Evolutionary conservation across 2,888 invertebrate genomes (phyloP).

Genomic region (Dryobota labecula): DNA sequence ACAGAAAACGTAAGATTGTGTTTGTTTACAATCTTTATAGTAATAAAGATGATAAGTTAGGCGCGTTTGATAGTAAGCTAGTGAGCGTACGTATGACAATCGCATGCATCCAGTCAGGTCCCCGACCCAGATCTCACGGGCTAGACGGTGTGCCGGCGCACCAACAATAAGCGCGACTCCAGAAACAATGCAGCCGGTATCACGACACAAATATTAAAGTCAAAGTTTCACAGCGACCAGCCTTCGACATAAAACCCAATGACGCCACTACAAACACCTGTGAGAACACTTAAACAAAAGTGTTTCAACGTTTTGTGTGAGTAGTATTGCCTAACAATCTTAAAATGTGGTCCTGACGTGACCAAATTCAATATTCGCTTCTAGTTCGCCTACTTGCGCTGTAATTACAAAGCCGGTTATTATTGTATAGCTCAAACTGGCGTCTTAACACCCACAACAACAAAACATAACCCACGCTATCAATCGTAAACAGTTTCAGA

Average conservation of each 20-base stretch:
- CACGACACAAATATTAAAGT: conserved; percentile 86
- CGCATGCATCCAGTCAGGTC: conserved; percentile 74
- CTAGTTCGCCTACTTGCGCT: conserved; percentile 61
- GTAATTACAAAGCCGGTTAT: conserved; percentile 60
- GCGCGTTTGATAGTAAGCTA: conserved; percentile 62
- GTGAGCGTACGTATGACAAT: conserved; percentile 68
- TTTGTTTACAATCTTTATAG: conserved; percentile 74
- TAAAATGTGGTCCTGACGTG: conserved; percentile 66
- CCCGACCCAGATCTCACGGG: conserved; percentile 89
- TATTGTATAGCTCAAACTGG: conserved; percentile 41
- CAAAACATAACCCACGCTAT: conserved; percentile 40
- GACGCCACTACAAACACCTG: conserved; percentile 86
- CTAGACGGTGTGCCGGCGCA: conserved; percentile 72
- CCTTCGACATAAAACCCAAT: conserved; percentile 87
- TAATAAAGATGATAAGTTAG: conserved; percentile 53
- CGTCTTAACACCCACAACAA: conserved; percentile 58
- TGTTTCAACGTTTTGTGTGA: conserved; percentile 71
- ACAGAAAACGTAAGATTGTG: conserved; percentile 87
- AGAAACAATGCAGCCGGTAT: conserved; percentile 84
- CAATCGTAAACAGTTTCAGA: conserved; percentile 29
- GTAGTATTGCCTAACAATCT: conserved; percentile 69
- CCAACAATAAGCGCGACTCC: conserved; percentile 81
- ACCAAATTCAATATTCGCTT: conserved; percentile 62
- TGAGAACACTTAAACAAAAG: conserved; percentile 88
- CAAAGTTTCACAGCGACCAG: conserved; percentile 87